Percentiles rank a stretch among this genome's conserved stretches.
Conservation (phyloP, 2,888 invertebrate species). For the Peribatodes rhomboidaria region DNA sequence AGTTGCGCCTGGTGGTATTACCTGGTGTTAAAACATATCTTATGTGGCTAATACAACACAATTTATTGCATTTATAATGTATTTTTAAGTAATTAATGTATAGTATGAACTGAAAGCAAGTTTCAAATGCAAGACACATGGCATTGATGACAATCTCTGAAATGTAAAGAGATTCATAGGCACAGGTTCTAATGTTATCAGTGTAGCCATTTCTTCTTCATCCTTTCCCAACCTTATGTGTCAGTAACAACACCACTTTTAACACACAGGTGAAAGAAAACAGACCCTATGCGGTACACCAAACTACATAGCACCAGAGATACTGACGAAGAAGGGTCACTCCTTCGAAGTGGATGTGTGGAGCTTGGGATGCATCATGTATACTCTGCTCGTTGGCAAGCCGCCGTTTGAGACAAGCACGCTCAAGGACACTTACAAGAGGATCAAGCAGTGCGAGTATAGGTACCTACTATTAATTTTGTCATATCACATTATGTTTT, state of each 20-base stretch:
- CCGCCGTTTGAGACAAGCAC: slow-evolving; percentile 99
- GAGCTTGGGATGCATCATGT: slow-evolving; percentile 99
- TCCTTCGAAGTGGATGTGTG: slow-evolving; percentile 99
- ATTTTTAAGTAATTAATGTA: too few species aligned
- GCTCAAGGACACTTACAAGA: slow-evolving; percentile 97
- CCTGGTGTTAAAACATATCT: too few species aligned
- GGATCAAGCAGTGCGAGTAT: slow-evolving; percentile 98
- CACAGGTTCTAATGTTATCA: too few species aligned
- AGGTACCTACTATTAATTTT: slow-evolving; percentile 72
- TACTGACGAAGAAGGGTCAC: slow-evolving; percentile 98
- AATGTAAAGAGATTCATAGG: too few species aligned
- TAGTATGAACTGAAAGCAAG: too few species aligned
- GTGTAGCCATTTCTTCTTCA: too few species aligned
- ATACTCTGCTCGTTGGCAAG: slow-evolving; percentile 97
- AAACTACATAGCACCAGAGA: slow-evolving; percentile 99
- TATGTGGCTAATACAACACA: too few species aligned
- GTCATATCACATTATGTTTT: background rate
- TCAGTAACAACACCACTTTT: background rate
- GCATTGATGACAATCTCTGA: too few species aligned
- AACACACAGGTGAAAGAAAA: slow-evolving; percentile 87
- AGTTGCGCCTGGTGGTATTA: too few species aligned
- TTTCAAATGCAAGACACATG: too few species aligned
- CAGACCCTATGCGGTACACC: slow-evolving; percentile 99
- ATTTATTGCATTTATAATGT: too few species aligned
- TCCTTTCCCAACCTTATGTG: background rate